Base-by-base conservation (phyloP, 2,888 invertebrate species). In the Epinotia nisella region DNA sequence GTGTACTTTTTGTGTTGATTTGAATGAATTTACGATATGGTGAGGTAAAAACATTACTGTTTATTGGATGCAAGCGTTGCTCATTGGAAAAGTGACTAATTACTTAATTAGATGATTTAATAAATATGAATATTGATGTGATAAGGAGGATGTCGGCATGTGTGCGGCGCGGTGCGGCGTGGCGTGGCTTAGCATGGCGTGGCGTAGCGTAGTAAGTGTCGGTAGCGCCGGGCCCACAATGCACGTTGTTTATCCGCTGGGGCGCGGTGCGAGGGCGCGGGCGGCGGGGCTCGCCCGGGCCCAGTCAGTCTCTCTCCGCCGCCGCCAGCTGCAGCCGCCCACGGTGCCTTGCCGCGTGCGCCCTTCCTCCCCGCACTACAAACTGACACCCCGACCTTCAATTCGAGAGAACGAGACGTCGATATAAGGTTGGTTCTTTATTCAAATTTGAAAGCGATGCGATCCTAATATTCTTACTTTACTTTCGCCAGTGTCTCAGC, bases 191-290 rank as follows among this genome's bases (percentile, higher is more conserved):
- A 84, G 84, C 87, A 83, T 85, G 85, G 66, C 82, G 81, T 81
- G 77, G 77, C 82, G 81, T 83, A 81, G 85, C 86, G 85, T 84
- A 85, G 87, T n/a, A n/a, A n/a, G n/a, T 21, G 87, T 86, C 84
- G 87, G 87, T 85, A 88, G 92, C 53, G 90, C 89, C 90, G 89
- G 89, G 90, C 87, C 91, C 90, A 92, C 92, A 91, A 90, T 93
- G 93, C 93, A 93, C 86, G 92, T 92, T 92, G 93, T 92, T 93
- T 93, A 92, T 92, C 92, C 92, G 90, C 85, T 83, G 83, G 89
- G 88, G 89, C 83, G 87, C 83, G 90, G 88, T 86, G 83, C 70
- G 77, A 77, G 77, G 71, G 76, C 56, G 77, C 74, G 80, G 77
- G 80, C 77, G 78, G 76, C 77, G 80, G 79, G 82, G 91, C 90